These are phyloP conservation scores for Hippolais icterina DNA, from an alignment of 2,113 vertebrate species.

Conservation along the genomic window DNA sequence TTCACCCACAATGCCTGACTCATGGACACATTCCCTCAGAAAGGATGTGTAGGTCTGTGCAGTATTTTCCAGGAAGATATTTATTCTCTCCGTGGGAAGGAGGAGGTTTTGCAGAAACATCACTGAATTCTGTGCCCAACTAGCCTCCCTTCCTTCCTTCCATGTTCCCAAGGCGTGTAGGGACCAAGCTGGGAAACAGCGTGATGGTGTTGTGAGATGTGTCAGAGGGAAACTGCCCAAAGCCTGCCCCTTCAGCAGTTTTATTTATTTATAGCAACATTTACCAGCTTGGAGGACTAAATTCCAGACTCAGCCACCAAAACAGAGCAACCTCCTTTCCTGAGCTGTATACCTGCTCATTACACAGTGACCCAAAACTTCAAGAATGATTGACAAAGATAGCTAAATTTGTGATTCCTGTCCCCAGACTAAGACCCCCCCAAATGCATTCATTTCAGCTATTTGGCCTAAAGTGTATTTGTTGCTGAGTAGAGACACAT, in stretches of 20 bases:
- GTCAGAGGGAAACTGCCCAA: background rate
- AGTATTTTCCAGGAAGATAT: background rate
- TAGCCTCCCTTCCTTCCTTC: background rate
- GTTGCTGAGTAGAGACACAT: background rate
- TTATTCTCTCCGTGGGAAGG: background rate
- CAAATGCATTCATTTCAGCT: background rate
- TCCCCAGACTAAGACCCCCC: background rate
- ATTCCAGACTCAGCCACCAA: background rate
- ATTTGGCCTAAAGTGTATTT: background rate
- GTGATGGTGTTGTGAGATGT: accelerated
- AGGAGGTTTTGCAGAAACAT: background rate
- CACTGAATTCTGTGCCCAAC: background rate
- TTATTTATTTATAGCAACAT: background rate
- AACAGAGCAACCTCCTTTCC: background rate
- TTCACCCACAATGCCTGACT: background rate
- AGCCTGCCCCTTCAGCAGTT: background rate
- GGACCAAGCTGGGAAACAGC: background rate
- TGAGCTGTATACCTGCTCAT: accelerated
- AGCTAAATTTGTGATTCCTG: background rate
- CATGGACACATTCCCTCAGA: accelerated
- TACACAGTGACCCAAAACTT: background rate
- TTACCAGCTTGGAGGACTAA: background rate
- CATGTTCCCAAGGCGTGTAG: accelerated
- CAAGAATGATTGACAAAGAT: accelerated
- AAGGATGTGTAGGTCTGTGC: background rate